Evolutionary conservation across 2,888 invertebrate species (phyloP), one percentile per base, ranked within the genome.

Genomic region (Allygus modestus): DNA sequence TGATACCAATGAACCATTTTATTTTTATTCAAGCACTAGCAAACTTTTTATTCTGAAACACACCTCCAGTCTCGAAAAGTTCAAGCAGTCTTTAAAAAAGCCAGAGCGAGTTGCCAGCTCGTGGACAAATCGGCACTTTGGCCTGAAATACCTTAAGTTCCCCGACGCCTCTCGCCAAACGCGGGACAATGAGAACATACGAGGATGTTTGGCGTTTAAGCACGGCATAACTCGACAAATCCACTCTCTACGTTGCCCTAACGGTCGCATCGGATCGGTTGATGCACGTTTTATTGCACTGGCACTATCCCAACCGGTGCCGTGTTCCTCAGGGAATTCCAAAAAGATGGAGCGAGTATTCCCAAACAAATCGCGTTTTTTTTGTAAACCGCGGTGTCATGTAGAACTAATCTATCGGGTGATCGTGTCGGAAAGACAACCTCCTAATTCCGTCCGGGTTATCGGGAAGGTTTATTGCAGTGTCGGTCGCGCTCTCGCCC

Each of bases 261-360:
- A 79, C 58, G 58, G 79, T 79, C 20, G 12, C 41, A 43, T 46
- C 79, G n/a, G 58, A 58, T 79, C 58, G 79, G 46, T 77, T 23
- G 37, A 79, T 79, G 79, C 79, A 77, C 77, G 46, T 79, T 79
- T 79, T 79, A 79, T 79, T 79, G 79, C 79, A 79, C 79, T 79
- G 79, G 79, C 79, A 79, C 79, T 58, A 79, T 31, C 79, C 79
- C 79, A 79, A 79, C 46, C 20, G n/a, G n/a, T n/a, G 65, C 75
- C 51, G 79, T 79, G 79, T 79, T 79, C 58, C 51, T 43, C 46
- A 2, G 79, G 17, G 58, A 17, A 58, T 79, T 79, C 79, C 79
- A 33, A 79, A 54, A 79, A 33, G 58, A 33, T 58, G 33, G n/a
- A 31, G 33, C 2, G 37, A n/a, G 79, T 79, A 79, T 79, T 79